A percentile compares a stretch with the other conserved stretches of the same genome.
Evolutionary conservation across 2,888 invertebrate genomes (phyloP).

Genomic region (Phyllotreta striolata): DNA sequence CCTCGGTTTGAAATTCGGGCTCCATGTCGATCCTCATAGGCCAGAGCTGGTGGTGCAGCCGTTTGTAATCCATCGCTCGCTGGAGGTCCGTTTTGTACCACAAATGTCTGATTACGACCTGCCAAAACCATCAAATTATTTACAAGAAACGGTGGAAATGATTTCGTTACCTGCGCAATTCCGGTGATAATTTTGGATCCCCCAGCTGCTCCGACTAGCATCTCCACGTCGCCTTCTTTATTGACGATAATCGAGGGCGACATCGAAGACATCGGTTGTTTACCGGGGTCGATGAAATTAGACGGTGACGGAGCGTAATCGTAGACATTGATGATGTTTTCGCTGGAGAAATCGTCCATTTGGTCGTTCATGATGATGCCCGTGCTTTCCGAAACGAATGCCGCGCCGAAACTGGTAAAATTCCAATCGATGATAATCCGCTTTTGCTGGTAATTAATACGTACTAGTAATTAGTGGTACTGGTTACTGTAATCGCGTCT

Average conservation of each 20-base stretch:
- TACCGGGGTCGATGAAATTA: constrained; percentile 84
- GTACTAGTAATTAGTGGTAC: constrained; percentile 88
- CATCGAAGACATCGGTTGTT: constrained; percentile 92
- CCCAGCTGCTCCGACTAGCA: constrained; percentile 82
- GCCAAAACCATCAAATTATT: constrained; percentile 34
- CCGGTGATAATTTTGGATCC: constrained; percentile 90
- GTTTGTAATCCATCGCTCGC: constrained; percentile 63
- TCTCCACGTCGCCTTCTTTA: constrained; percentile 62
- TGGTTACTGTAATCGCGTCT: constrained; percentile 89
- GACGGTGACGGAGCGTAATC: constrained; percentile 79
- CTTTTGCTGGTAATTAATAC: constrained; percentile 50
- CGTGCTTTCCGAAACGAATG: constrained; percentile 74
- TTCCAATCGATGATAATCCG: not conserved
- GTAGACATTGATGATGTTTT: constrained; percentile 70
- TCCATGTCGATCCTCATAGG: constrained; percentile 67
- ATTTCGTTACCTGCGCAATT: constrained; percentile 66
- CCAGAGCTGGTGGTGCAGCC: constrained; percentile 72
- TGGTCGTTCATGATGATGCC: constrained; percentile 87
- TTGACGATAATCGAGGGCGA: constrained; percentile 81
- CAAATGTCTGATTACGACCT: constrained; percentile 65
- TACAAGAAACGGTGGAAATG: not conserved
- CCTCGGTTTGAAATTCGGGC: constrained; percentile 60
- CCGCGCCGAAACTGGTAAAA: constrained; percentile 50
- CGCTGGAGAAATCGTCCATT: constrained; percentile 90
- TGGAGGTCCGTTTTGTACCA: constrained; percentile 66